Evolutionary conservation across 2,113 vertebrate genomes (phyloP).

Genomic region (Furnarius figulus): DNA sequence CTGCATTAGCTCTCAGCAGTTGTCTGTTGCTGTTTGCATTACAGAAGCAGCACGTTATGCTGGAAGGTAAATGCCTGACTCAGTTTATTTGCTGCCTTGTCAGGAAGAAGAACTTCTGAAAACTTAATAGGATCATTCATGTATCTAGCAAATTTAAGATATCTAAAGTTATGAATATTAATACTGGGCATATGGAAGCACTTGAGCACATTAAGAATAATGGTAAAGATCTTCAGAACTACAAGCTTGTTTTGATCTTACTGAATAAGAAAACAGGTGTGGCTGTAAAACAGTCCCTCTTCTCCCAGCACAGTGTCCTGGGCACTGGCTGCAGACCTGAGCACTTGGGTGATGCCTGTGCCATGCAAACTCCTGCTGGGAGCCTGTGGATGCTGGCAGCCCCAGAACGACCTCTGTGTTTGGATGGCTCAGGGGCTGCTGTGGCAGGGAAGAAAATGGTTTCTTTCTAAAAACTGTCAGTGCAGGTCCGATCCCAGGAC

Average conservation of each 20-base stretch:
- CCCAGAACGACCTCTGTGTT: rapidly evolving
- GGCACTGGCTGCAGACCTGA: neutral
- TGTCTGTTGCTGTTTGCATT: slow-evolving; percentile 37
- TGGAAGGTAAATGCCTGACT: slow-evolving; percentile 45
- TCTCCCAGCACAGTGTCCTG: neutral
- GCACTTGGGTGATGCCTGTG: neutral
- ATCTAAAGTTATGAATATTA: slow-evolving; percentile 54
- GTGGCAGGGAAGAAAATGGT: neutral
- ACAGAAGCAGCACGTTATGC: slow-evolving; percentile 10
- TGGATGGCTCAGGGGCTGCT: neutral
- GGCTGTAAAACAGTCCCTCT: neutral
- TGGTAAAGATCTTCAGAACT: neutral
- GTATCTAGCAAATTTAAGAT: slow-evolving; percentile 10
- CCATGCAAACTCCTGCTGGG: neutral
- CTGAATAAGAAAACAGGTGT: neutral
- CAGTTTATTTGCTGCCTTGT: slow-evolving; percentile 47
- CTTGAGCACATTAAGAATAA: neutral
- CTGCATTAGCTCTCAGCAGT: slow-evolving; percentile 44
- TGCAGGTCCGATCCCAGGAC: neutral
- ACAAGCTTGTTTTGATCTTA: neutral
- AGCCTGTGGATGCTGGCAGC: neutral
- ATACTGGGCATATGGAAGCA: slow-evolving; percentile 10
- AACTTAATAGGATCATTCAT: slow-evolving; percentile 2
- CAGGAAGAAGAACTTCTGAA: slow-evolving; percentile 43
- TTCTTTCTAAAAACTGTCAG: neutral